Percentiles rank a stretch among this genome's conserved stretches.
Conservation (phyloP, 2,888 invertebrate species). For the Scaptomyza caliginosa region DNA sequence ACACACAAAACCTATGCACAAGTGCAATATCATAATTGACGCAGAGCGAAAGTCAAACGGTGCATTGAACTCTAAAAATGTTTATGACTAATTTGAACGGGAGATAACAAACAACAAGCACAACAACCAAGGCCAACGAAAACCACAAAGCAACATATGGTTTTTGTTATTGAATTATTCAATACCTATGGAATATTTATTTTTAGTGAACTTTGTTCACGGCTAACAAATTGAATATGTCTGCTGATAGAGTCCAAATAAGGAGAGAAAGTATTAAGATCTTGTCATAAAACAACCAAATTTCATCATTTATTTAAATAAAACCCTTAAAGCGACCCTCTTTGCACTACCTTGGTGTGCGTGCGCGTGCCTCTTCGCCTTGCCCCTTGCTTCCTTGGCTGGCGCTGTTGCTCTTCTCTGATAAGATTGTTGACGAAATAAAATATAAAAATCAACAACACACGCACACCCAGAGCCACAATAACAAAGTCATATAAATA, state of each 20-base stretch:
- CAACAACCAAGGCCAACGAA: constrained; percentile 27
- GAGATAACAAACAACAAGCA: constrained; percentile 33
- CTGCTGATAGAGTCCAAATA: not conserved
- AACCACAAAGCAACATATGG: constrained; percentile 10
- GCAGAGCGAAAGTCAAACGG: constrained; percentile 37
- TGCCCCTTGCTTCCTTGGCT: not conserved
- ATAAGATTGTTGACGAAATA: constrained; percentile 69
- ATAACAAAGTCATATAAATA: constrained; percentile 45
- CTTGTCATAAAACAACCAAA: constrained; percentile 24
- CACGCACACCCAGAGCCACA: constrained; percentile 26
- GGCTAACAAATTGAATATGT: not conserved
- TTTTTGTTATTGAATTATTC: constrained; percentile 15
- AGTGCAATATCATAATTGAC: constrained; percentile 40
- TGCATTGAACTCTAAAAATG: constrained; percentile 61
- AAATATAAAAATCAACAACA: constrained; percentile 11
- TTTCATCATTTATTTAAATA: constrained; percentile 17
- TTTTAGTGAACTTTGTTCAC: constrained; percentile 18
- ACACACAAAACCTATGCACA: constrained; percentile 38
- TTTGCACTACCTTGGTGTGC: not conserved
- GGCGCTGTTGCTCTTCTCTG: constrained; percentile 34
- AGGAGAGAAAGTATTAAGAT: constrained; percentile 38
- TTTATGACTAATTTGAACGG: constrained; percentile 50
- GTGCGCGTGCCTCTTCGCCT: constrained; percentile 2
- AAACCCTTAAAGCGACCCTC: constrained; percentile 38
- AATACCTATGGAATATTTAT: constrained; percentile 24